These are phyloP conservation scores for Sarcophaga subvicina DNA, from an alignment of 2,888 invertebrate genomes.

Conservation along the genomic window DNA sequence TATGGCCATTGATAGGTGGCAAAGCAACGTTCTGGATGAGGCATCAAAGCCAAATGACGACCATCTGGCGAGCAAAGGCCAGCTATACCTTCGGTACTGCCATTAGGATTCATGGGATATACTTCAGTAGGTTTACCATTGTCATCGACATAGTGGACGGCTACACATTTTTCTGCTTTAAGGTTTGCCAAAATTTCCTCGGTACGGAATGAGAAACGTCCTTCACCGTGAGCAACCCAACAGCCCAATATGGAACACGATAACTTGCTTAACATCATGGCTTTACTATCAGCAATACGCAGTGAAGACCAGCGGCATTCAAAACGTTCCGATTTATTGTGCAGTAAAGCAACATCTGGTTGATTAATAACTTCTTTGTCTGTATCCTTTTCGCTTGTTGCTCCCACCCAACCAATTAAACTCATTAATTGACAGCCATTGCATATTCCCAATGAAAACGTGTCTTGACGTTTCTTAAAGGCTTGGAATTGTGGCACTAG, in stretches of 20 bases:
- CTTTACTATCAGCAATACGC: conserved; percentile 85
- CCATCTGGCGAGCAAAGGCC: conserved; percentile 95
- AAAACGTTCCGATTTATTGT: conserved; percentile 94
- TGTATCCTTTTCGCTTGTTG: conserved; percentile 81
- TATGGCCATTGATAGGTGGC: conserved; percentile 96
- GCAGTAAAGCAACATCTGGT: conserved; percentile 88
- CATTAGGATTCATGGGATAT: conserved; percentile 98
- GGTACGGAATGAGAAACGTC: conserved; percentile 86
- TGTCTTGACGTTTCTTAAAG: conserved; percentile 89
- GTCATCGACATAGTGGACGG: conserved; percentile 93
- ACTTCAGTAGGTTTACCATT: conserved; percentile 87
- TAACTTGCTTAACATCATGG: conserved; percentile 96
- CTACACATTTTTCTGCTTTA: conserved; percentile 85
- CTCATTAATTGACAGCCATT: conserved; percentile 99
- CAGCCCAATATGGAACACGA: conserved; percentile 93
- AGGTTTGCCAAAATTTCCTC: conserved; percentile 82
- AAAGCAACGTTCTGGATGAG: conserved; percentile 97
- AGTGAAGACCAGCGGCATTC: conserved; percentile 91
- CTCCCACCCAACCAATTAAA: conserved; percentile 94
- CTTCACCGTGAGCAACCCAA: conserved; percentile 99
- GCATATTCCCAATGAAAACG: conserved; percentile 98
- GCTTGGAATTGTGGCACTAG: conserved; percentile 89
- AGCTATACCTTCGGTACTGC: conserved; percentile 92
- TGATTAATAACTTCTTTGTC: conserved; percentile 74
- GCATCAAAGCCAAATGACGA: conserved; percentile 98